Base-by-base conservation (phyloP, 1,140 invertebrate species). In the Gryon sp. region DNA sequence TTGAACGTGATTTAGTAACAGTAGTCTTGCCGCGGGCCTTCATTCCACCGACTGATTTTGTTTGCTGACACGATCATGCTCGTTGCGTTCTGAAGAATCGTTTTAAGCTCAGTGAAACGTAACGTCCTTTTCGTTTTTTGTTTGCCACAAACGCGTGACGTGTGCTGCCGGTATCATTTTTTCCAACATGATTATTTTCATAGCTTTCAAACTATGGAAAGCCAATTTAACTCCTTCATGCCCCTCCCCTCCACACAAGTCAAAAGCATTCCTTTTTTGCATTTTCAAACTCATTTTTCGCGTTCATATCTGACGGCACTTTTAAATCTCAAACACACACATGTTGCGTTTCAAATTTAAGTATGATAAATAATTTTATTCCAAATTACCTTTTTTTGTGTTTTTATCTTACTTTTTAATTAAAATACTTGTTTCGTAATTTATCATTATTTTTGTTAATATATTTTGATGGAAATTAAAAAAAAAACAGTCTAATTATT, bases 41-140 rank as follows among this genome's bases (percentile, higher is more conserved):
- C 80, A 69, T 84, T 88, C 82, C 81, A 80, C 75, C 75, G 80
- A 82, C 50, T 81, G 86, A 81, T 81, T 88, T 79, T 87, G 86
- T 89, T 89, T 88, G 80, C 87, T 82, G 81, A 88, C 86, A 87
- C 80, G 81, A 63, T 82, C 80, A 77, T 76, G 73, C 82, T 84
- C 82, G 82, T 68, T 83, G 82, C 73, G 72, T 82, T 81, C 70
- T 87, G 79, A 86, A 88, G 86, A 86, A 87, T 85, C 87, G 81
- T 87, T 87, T 83, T 80, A 77, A 62, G 85, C 68, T 84, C 84
- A 89, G 60, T 87, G 84, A 85, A 76, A 86, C 85, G 85, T 74
- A 60, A 78, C 57, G 68, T 76, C 57, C 68, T 75, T 78, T 70
- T 73, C 66, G 76, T 76, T 78, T n/a, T n/a, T 72, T 72, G 65